phyloP scores from a whole-genome alignment of 2,888 invertebrate species.

The Leucozona laternaria region DNA sequence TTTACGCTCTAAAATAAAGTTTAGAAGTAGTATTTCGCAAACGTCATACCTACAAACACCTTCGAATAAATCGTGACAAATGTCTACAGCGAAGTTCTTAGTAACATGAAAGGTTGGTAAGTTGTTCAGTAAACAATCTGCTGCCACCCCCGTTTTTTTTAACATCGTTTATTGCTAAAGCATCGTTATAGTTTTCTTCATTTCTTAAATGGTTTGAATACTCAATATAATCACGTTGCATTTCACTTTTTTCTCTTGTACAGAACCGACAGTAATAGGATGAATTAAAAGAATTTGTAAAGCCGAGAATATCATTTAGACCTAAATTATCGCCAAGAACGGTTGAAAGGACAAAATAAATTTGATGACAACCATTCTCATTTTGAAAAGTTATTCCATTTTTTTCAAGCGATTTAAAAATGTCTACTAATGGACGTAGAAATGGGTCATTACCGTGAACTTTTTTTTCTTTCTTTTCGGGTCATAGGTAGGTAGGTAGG shows the following conservation, averaged over 20 bases:
- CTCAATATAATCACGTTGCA: conserved; percentile 16
- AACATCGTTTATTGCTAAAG: conserved; percentile 25
- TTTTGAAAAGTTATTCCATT: background rate
- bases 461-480: background rate
- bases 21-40: background rate
- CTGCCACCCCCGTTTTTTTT: conserved; percentile 45
- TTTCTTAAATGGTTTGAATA: conserved; percentile 19
- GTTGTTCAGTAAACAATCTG: background rate
- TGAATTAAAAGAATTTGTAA: conserved; percentile 58
- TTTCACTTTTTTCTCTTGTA: conserved; percentile 46
- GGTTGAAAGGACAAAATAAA: conserved; percentile 38
- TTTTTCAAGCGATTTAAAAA: background rate
- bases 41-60: conserved; percentile 5
- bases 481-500: too few species aligned
- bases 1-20: background rate
- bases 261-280: conserved; percentile 60
- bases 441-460: background rate
- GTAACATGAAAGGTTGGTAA: background rate
- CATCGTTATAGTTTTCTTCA: conserved; percentile 13
- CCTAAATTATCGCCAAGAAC: conserved; percentile 65
- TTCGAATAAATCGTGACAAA: conserved; percentile 1
- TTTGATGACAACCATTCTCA: background rate
- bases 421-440: background rate
- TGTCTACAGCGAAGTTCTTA: too few species aligned
- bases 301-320: conserved; percentile 59